Evolutionary conservation across 2,888 invertebrate genomes (phyloP), one percentile per base, ranked within the genome.

Genomic region (Anaspis maculata): DNA sequence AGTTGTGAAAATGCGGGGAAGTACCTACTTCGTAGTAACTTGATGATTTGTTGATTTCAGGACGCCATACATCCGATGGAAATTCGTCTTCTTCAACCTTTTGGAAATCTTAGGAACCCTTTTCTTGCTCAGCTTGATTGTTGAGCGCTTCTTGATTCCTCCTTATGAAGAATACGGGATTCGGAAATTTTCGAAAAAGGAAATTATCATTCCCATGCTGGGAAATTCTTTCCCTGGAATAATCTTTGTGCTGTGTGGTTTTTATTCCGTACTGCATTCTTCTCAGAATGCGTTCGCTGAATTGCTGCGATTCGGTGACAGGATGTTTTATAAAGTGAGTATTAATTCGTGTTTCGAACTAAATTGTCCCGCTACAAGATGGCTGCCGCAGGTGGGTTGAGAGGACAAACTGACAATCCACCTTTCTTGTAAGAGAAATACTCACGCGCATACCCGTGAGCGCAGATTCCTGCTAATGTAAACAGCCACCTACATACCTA

Each of bases 201-300:
- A 27, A 12, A n/a, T 27, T 3, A 5, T 27, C 7, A 27, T 12
- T 6, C 13, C 14, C 5, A n/a, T 27, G 5, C 81, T 88, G 52
- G 77, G 76, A 14, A 78, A 81, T 56, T 75, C 84, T 55, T 66
- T 89, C 38, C 86, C 89, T 0, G 81, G 80, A 2, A 72, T 81
- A 1, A 66, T 85, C 26, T 71, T 78, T 1, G 34, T 46, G 27
- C 29, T 54, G 5, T 29, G 41, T 3, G 38, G 28, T 3, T 94
- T 92, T 66, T 95, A 89, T 66, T 76, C 84, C 43, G 68, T 95
- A 3, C 69, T 95, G 6, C 95, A 96, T 55, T 77, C 84, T 2
- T 91, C 91, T 89, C 71, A 85, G 54, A 95, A 95, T 63, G 86
- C 84, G 11, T 87, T 83, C 53, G 85, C 91, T 0, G 95, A 96